Conservation (phyloP, 1,140 invertebrate genomes). For the Drosophila rufa region DNA sequence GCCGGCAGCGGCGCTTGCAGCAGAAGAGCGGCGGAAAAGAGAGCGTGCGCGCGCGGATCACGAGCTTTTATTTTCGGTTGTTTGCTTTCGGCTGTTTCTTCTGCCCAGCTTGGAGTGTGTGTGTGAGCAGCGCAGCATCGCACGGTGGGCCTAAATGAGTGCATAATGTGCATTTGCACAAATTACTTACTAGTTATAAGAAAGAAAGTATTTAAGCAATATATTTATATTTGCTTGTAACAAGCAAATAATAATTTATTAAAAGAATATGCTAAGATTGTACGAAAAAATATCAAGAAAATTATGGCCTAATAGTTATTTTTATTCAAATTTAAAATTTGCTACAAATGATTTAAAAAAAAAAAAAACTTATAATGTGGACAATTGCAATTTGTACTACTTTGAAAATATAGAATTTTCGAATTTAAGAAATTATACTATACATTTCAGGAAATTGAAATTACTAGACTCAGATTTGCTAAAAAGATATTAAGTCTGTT, state of each 20-base stretch:
- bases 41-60: constrained; percentile 35
- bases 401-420: too few relatives aligned
- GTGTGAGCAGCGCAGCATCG: constrained; percentile 32
- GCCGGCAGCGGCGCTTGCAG: constrained; percentile 26
- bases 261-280: too few relatives aligned
- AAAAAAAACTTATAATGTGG: too few relatives aligned
- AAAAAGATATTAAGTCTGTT: too few relatives aligned
- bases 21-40: constrained; percentile 26
- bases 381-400: too few relatives aligned
- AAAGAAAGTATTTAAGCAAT: not conserved
- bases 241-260: not conserved
- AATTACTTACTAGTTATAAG: not conserved
- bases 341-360: too few relatives aligned
- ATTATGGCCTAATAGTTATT: not conserved
- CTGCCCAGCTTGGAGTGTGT: constrained; percentile 18
- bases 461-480: too few relatives aligned
- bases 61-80: constrained; percentile 52
- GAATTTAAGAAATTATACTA: too few relatives aligned
- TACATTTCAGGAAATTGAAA: too few relatives aligned
- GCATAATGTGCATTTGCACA: not conserved
- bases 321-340: not conserved
- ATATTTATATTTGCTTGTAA: too few relatives aligned
- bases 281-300: not conserved
- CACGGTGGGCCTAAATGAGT: constrained; percentile 33
- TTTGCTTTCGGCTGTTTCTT: constrained; percentile 30